Percentiles rank a stretch among this genome's conserved stretches.
Conservation (phyloP, 1,140 invertebrate genomes). For the Phymastichus coffea region DNA sequence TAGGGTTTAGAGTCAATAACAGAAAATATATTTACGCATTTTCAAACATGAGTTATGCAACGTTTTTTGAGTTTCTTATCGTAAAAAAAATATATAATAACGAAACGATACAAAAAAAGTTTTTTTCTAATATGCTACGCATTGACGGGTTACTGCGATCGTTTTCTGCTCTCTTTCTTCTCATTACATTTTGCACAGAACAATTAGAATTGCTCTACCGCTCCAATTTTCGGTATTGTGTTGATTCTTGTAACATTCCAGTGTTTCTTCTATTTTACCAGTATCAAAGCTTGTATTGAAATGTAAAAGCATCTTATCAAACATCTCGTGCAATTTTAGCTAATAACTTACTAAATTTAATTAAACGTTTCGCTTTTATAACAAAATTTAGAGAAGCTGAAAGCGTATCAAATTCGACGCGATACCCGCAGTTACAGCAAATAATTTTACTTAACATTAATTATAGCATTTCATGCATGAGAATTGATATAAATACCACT, state of each 20-base stretch:
- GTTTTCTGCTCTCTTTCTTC: too few species aligned
- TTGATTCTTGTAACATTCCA: conserved; percentile 19
- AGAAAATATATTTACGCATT: too few species aligned
- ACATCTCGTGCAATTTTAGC: too few species aligned
- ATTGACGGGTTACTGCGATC: not conserved
- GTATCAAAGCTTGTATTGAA: not conserved
- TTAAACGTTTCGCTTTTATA: too few species aligned
- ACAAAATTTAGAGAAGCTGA: not conserved
- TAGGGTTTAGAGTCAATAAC: too few species aligned
- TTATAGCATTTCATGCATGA: not conserved
- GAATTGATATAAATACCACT: too few species aligned
- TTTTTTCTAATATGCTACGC: not conserved
- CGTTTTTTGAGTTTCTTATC: conserved; percentile 23
- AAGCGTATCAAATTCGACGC: not conserved
- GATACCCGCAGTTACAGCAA: not conserved
- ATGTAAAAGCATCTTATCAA: not conserved
- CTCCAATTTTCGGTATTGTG: too few species aligned
- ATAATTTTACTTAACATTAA: too few species aligned
- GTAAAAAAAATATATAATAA: not conserved
- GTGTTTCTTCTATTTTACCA: not conserved
- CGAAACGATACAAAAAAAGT: not conserved
- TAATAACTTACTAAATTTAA: too few species aligned
- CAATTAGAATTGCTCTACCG: too few species aligned
- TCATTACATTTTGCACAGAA: too few species aligned
- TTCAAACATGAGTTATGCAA: conserved; percentile 37